Base-by-base conservation (phyloP, 2,888 invertebrate species). In the Cybosia mesomella region DNA sequence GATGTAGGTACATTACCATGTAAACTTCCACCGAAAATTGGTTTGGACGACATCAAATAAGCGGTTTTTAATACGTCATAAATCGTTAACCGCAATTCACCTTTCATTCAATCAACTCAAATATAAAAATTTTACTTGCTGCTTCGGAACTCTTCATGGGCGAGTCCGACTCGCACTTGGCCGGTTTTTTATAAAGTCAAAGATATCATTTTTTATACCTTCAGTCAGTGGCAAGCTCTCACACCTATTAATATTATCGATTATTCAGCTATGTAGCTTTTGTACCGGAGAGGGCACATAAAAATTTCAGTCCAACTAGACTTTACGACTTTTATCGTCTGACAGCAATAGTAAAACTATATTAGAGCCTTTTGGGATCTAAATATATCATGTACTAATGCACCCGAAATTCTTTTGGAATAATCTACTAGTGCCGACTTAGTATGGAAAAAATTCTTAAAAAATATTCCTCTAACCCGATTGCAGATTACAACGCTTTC, bases 301-400 rank as follows among this genome's bases (percentile, higher is more conserved):
- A 24, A 59, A 39, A 22, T 59, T 22, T 22, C 22, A 36, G 18
- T 24, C 0, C 18, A 10, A 39, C 18, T 39, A 10, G 39, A 18
- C 22, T 59, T 59, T 59, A 59, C 22, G 59, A 39, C 59, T 39
- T 34, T 22, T 39, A 36, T 22, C 36, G 15, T 59, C 21, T 59
- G 39, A 59, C 59, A 22, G 24, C 24, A 39, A 4, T 59, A 39
- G 59, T 59, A 59, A 59, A 59, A 39, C 39, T 18, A 18, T 22
- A 9, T 22, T 15, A 59, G 13, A 36, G 15, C 22, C 22, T 39
- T 22, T 22, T 39, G 22, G 21, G 24, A 24, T n/a, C 49, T 49
- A 49, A n/a, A 49, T 49, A 13, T 49, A n/a, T 49, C 18, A 49
- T 49, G 49, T 43, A 18, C n/a, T n/a, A 15, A n/a, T 49, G 49